A percentile compares a stretch with the other conserved stretches of the same genome.
Conservation (phyloP, 2,797 vertebrate species). For the Typhlichthys eigenmanni region DNA sequence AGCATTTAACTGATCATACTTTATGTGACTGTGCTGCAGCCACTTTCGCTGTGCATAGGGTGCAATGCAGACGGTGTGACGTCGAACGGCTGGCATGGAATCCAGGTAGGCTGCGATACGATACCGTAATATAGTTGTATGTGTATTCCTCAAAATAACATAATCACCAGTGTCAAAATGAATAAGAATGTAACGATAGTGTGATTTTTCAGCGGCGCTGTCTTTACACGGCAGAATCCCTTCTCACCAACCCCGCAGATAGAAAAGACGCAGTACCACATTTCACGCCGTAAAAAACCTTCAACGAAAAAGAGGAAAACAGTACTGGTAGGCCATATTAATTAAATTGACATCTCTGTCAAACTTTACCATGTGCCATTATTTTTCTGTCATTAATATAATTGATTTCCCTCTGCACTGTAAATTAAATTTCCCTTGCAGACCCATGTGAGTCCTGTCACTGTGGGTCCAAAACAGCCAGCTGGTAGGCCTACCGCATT, state of each 20-base stretch:
- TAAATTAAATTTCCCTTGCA: constrained; percentile 29
- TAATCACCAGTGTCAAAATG: too few species aligned
- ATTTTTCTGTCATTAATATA: background rate
- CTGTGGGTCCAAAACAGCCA: constrained; percentile 38
- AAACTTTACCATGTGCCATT: background rate
- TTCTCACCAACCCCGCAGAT: constrained; percentile 52
- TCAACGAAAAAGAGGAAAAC: constrained; percentile 64
- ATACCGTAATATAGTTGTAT: too few species aligned
- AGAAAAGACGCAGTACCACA: constrained; percentile 56
- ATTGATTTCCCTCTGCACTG: background rate
- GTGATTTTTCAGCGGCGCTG: constrained; percentile 44
- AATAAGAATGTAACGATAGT: background rate
- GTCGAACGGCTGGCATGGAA: constrained; percentile 55
- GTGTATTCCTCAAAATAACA: too few species aligned
- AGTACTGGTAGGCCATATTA: constrained; percentile 37
- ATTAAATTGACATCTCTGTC: background rate
- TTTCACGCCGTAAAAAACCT: constrained; percentile 52
- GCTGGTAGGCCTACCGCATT: constrained; percentile 17
- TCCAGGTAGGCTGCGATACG: constrained; percentile 60
- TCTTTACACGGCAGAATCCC: constrained; percentile 69
- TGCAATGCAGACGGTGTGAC: constrained; percentile 4
- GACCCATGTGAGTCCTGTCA: constrained; percentile 60
- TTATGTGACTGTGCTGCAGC: too few species aligned
- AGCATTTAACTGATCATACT: too few species aligned
- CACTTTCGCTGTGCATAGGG: background rate